These are phyloP conservation scores for Tuta absoluta DNA, from an alignment of 2,888 invertebrate genomes.

Conservation along the genomic window DNA sequence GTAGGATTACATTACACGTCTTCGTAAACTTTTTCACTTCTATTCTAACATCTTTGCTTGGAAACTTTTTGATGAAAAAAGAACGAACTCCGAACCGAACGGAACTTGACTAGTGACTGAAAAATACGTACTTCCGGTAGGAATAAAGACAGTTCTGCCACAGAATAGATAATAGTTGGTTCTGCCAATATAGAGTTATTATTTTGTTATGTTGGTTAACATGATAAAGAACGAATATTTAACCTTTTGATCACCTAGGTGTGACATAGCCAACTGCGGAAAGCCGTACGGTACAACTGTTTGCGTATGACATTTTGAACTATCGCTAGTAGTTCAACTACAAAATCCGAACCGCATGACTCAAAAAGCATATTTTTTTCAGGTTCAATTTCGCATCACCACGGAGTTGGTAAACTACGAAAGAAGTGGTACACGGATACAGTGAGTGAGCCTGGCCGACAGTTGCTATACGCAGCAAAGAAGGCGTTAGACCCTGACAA, in stretches of 20 bases:
- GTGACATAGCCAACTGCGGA: too few relatives aligned
- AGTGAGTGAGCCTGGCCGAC: slow-evolving; percentile 90
- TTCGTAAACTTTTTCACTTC: background rate
- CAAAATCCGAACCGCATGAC: background rate
- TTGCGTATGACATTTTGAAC: too few relatives aligned
- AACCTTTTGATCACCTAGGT: too few relatives aligned
- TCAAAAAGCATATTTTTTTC: slow-evolving; percentile 25
- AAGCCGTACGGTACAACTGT: too few relatives aligned
- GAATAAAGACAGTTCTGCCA: background rate
- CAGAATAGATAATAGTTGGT: too few relatives aligned
- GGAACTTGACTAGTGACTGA: too few relatives aligned
- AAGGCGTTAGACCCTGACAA: slow-evolving; percentile 95
- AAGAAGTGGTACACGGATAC: slow-evolving; percentile 92
- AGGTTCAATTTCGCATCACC: slow-evolving; percentile 96
- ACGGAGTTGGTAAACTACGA: slow-evolving; percentile 96
- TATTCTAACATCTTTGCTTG: background rate
- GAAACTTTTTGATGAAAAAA: background rate
- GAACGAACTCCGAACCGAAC: too few relatives aligned
- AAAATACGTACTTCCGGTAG: background rate
- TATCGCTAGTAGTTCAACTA: too few relatives aligned
- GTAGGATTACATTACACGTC: slow-evolving; percentile 63
- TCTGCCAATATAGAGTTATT: background rate
- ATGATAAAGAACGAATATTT: background rate
- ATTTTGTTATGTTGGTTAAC: background rate
- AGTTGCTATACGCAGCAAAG: slow-evolving; percentile 91